phyloP scores from a whole-genome alignment of 2,113 vertebrate species.

The Vombatus ursinus region DNA sequence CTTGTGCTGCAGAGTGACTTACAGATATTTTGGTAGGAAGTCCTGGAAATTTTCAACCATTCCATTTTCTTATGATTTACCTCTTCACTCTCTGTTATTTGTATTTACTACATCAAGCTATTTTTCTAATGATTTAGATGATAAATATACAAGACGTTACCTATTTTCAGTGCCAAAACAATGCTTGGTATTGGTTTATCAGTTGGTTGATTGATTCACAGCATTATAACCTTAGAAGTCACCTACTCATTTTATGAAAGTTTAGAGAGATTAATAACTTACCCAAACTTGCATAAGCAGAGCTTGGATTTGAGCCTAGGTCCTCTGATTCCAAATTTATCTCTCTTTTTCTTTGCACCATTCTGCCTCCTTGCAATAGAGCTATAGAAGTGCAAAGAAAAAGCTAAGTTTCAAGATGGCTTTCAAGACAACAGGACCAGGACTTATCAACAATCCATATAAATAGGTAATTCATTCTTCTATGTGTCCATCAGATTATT shows the following conservation, averaged over 20 bases:
- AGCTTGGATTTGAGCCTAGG: slow-evolving; percentile 16
- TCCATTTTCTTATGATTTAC: neutral
- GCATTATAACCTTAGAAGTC: neutral
- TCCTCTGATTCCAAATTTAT: neutral
- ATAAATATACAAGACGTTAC: neutral
- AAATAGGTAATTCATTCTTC: neutral
- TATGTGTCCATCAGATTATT: slow-evolving; percentile 1
- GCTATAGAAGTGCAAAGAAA: neutral
- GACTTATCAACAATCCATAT: neutral
- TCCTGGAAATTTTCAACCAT: neutral
- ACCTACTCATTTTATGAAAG: slow-evolving; percentile 28
- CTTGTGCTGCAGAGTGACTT: neutral
- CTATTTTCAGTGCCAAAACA: neutral
- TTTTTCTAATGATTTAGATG: neutral
- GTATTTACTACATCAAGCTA: neutral
- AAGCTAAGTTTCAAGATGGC: neutral
- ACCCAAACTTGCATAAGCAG: neutral
- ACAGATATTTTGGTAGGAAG: neutral
- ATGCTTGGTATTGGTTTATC: neutral
- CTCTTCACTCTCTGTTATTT: neutral
- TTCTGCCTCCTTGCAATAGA: neutral
- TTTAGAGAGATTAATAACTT: slow-evolving; percentile 27
- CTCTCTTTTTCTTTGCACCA: neutral
- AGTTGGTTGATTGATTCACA: neutral
- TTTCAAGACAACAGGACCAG: neutral